Evolutionary conservation across 1,140 invertebrate species (phyloP), one percentile per base, ranked within the genome.

Genomic region (Bombus fervidus): DNA sequence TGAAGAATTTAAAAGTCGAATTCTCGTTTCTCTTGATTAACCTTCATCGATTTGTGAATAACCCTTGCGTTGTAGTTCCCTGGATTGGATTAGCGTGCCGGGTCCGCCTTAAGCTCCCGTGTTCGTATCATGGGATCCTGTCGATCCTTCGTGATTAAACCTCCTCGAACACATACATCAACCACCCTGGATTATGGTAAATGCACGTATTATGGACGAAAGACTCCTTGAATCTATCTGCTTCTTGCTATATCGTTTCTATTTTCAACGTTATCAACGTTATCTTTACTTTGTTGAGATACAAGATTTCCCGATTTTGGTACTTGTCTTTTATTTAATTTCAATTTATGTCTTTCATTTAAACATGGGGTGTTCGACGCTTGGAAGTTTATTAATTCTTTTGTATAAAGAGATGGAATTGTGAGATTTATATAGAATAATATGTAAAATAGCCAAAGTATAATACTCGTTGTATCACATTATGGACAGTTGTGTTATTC

Each of bases 81-180:
- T 34, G 37, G 59, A 78, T 78, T 78, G 76, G 76, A 78, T 78
- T 66, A 78, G 59, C 59, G 76, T 64, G 76, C 18, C n/a, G 59
- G 76, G 39, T 43, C 18, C n/a, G 59, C 76, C 37, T 78, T 77
- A 76, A 76, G 74, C 75, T 41, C 37, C 57, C n/a, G 57, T 41
- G 75, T 64, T 78, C 76, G 18, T 59, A 78, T 59, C 59, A 66
- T 22, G 39, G 41, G 76, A 78, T 78, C 39, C 59, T 39, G 59
- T 31, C 62, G 76, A 78, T 78, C 76, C 76, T 43, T n/a, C 39
- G n/a, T 43, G 59, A 78, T 78, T 66, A 78, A 78, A 66, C 76
- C 39, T 66, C 18, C 25, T 78, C 53, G 59, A n/a, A 43, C 39
- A 43, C 59, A n/a, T 43, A 12, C 57, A 13, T 28, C 75, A 31